Base-by-base conservation (phyloP, 2,797 vertebrate genomes). In the Chaunax sp. region DNA sequence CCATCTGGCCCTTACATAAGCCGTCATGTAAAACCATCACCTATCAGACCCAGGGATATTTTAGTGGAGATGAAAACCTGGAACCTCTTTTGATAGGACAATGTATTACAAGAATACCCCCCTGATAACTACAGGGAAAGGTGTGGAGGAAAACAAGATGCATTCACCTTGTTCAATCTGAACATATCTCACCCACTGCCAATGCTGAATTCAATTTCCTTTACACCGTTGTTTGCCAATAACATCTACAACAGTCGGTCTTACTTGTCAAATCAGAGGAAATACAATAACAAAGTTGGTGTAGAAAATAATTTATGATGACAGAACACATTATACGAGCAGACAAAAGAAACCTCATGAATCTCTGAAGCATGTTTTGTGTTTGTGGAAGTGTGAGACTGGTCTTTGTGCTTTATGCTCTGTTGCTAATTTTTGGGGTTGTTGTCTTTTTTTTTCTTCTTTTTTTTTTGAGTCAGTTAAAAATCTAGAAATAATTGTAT, bases 21-120 rank as follows among this genome's bases (percentile, higher is more conserved):
- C 68, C 37, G 9, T 9, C 28, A 30, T 62, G 37, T 46, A 54
- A n/a, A n/a, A n/a, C n/a, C n/a, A n/a, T 79, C 64, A 71, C 60
- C 65, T 65, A 30, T 69, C 55, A 68, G 57, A 64, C 75, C 53
- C 64, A 38, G 64, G 65, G 69, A 66, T 65, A 6, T 81, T 83
- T 83, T 33, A 67, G 54, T 14, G 33, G 50, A 71, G 70, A 85
- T 86, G 77, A 90, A 84, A 85, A 71, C 69, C 53, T 56, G 46
- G 54, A 66, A 74, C 60, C 70, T 77, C 70, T 76, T 87, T 78
- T 85, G 82, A 87, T 77, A 77, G 68, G 33, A 44, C 83, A 83
- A 75, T 83, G 81, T 85, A 87, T 78, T 83, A 75, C 75, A 77
- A 3, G 37, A 75, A 74, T 77, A 35, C 3, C 43, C 44, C 54